Base-by-base conservation (phyloP, 2,797 vertebrate genomes). In the Mallotus villosus region DNA sequence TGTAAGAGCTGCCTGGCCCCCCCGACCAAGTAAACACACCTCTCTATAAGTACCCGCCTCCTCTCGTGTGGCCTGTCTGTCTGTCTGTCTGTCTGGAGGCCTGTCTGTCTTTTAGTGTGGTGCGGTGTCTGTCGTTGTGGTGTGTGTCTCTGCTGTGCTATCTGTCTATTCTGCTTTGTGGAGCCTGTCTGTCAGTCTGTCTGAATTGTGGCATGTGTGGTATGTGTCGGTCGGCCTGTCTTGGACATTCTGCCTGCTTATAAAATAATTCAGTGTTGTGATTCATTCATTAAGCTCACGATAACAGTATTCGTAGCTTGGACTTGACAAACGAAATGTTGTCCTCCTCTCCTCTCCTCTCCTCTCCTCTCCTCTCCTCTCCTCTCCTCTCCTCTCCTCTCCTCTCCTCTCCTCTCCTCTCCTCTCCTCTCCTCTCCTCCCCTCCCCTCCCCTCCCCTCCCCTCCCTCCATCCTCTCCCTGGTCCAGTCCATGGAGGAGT, bases 401-500 rank as follows among this genome's bases (percentile, higher is more conserved):
- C n/a, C n/a, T n/a, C n/a, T n/a, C n/a, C n/a, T n/a, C n/a, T n/a
- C n/a, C n/a, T n/a, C n/a, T n/a, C n/a, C n/a, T n/a, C n/a, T n/a
- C n/a, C n/a, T n/a, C n/a, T n/a, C n/a, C n/a, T n/a, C n/a, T n/a
- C n/a, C n/a, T n/a, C n/a, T 74, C 71, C 46, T n/a, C 65, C 1
- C 0, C 49, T 0, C 3, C 59, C 71, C 46, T n/a, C 65, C 1
- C 0, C 49, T 0, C 3, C 59, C 65, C 1, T 0, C 49, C 0
- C 3, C 59, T 58, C 37, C 63, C 63, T 51, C 17, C 82, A 62
- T 80, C 62, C 63, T 76, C 51, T 74, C 9, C 22, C 32, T 49
- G 12, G 3, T 74, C 0, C 89, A 99, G 97, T 99, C 97, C 88
- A 95, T 98, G 94, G 97, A 99, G 91, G 97, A 99, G 81, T 94